Evolutionary conservation across 35 echinoderm and acorn worm genomes (phyloP), one percentile per base, ranked within the genome.

Genomic region (Eucidaris tribuloides): DNA sequence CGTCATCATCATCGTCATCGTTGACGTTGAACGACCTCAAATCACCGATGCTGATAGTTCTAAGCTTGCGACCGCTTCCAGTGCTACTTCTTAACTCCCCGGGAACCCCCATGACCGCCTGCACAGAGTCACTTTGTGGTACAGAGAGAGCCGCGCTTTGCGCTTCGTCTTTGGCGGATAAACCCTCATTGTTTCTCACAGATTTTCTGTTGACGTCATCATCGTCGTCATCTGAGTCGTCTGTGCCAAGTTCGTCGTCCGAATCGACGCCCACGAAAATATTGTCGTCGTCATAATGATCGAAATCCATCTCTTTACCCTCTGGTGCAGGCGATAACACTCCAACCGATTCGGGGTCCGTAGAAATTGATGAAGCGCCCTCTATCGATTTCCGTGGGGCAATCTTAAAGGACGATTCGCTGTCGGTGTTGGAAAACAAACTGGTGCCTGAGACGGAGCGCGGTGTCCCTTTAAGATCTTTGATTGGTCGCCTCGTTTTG

Each of bases 11-110:
- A 74, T 19, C 37, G 9, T 41, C 68, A 43, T 38, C 68, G 40
- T n/a, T 35, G 14, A 74, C 68, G 41, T 36, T 44, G 22, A 74
- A 74, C 7, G 68, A 74, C 68, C 9, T 74, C 22, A 74, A 40
- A n/a, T 74, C 68, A n/a, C 68, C 68, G 23, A 74, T 74, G 68
- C 68, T 74, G 34, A 74, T 74, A 24, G 68, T 74, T 74, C 68
- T 74, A 11, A 74, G 68, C 41, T 44, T 74, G 44, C 68, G 68
- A 3, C 5, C 44, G 68, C 68, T 15, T 42, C 38, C 3, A 74
- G 33, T n/a, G n/a, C n/a, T n/a, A n/a, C n/a, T n/a, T n/a, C 68
- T 44, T 74, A 19, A n/a, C 34, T 43, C 44, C 25, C 48, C n/a
- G 48, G 68, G 68, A 42, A 25, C 44, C 37, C 38, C 24, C 4